Percentiles rank a stretch among this genome's conserved stretches.
Evolutionary conservation across 2,888 invertebrate species (phyloP).

Genomic region (Drosophila atripex): DNA sequence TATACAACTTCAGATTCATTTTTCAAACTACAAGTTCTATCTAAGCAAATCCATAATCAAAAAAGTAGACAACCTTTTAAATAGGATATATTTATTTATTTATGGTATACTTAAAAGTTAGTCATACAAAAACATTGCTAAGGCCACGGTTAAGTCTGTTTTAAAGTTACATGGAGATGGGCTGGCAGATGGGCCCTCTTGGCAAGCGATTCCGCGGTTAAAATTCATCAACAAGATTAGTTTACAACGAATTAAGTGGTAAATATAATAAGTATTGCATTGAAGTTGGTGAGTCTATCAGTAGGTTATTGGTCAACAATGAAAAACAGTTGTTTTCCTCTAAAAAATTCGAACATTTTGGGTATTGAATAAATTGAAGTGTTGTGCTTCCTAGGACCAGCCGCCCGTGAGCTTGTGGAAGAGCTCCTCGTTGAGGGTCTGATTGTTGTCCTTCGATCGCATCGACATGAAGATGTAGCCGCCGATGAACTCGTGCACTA

Average conservation of each 20-base stretch:
- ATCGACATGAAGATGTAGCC: slow-evolving; percentile 99
- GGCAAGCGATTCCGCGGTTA: slow-evolving; percentile 36
- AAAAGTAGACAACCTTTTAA: neutral
- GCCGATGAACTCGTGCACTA: slow-evolving; percentile 98
- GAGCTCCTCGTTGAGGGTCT: slow-evolving; percentile 96
- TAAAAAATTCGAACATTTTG: slow-evolving; percentile 4
- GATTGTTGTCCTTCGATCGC: slow-evolving; percentile 98
- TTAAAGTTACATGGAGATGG: slow-evolving; percentile 11
- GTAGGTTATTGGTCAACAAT: slow-evolving; percentile 42
- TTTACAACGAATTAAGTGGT: slow-evolving; percentile 39
- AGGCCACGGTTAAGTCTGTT: slow-evolving; percentile 43
- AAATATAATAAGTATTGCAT: slow-evolving; percentile 34
- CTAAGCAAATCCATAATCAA: too few species aligned
- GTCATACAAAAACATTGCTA: slow-evolving; percentile 42
- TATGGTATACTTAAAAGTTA: slow-evolving; percentile 35
- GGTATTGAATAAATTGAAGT: neutral
- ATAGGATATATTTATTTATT: slow-evolving; percentile 23
- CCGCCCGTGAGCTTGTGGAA: slow-evolving; percentile 99
- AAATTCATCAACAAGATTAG: slow-evolving; percentile 47
- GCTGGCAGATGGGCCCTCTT: slow-evolving; percentile 32
- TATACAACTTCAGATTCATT: too few species aligned
- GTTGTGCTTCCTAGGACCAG: slow-evolving; percentile 86
- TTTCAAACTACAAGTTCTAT: slow-evolving; percentile 85
- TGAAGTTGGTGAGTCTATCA: slow-evolving; percentile 46
- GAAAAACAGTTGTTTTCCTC: slow-evolving; percentile 10